Percentiles rank a stretch among this genome's conserved stretches.
phyloP scores from a whole-genome alignment of 2,888 invertebrate genomes.

The Sphaerophoria rueppellii region DNA sequence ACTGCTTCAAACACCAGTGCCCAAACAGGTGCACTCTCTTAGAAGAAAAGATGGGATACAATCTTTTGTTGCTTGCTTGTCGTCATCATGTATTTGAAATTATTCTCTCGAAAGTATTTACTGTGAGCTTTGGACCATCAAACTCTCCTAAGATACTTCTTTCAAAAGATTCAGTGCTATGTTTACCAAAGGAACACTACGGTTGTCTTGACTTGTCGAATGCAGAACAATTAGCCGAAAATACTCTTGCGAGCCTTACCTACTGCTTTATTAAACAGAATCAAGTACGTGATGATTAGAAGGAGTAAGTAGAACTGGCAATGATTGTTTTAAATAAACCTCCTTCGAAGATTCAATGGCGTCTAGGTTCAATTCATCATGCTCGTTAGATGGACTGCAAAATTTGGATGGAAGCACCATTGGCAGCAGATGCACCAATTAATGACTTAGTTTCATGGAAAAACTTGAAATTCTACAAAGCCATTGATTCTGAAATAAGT shows the following conservation, averaged over 20 bases:
- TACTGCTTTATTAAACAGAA: constrained; percentile 10
- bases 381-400: too few relatives aligned
- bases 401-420: too few relatives aligned
- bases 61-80: constrained; percentile 48
- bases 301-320: constrained; percentile 14
- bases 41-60: constrained; percentile 34
- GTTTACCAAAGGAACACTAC: constrained; percentile 31
- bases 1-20: constrained; percentile 42
- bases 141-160: constrained; percentile 27
- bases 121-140: constrained; percentile 39
- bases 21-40: constrained; percentile 48
- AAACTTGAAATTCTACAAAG: constrained; percentile 26
- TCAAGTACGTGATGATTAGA: constrained; percentile 29
- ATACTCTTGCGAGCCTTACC: constrained; percentile 9
- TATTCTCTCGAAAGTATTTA: constrained; percentile 40
- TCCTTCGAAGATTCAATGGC: constrained; percentile 30
- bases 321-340: constrained; percentile 29
- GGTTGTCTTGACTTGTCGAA: constrained; percentile 38
- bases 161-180: constrained; percentile 44
- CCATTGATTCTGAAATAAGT: constrained; percentile 32
- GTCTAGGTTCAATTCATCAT: too few relatives aligned
- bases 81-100: constrained; percentile 49
- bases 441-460: constrained; percentile 31
- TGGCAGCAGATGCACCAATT: constrained; percentile 43
- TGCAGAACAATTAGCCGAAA: constrained; percentile 17